Evolutionary conservation across 2,888 invertebrate species (phyloP), one percentile per base, ranked within the genome.

Genomic region (Bellardia bayeri): DNA sequence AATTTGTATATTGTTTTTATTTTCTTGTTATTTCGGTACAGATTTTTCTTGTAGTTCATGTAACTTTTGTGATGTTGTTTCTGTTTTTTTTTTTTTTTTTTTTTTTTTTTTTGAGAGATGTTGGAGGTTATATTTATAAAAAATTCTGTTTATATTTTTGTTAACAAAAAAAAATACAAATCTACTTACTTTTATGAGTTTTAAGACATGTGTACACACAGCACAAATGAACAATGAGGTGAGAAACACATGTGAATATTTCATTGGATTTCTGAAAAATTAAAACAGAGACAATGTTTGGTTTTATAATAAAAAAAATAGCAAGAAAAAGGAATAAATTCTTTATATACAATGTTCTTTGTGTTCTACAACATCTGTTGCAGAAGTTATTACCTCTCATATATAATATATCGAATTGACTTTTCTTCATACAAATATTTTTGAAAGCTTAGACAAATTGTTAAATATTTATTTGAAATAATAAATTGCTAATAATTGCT

Each of bases 1-100:
- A 81, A 74, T 81, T 81, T 81, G 40, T 64, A 63, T 72, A 63
- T 78, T 64, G 68, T 66, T 76, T 76, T 11, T 42, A 23, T 45
- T 64, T 40, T 33, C 23, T 45, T 63, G 51, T 42, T 80, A 23
- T 54, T 63, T 76, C 30, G 4, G 33, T 75, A 49, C 16, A 78
- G 23, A 71, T 30, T 51, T 58, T 71, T 13, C 42, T 74, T 63
- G 37, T 33, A 69, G 49, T 37, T 80, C 23, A 54, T 71, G 49
- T 63, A 63, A 63, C 49, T 40, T 61, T 69, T 75, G 1, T 56
- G 23, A 54, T 68, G 33, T 56, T 68, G n/a, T 66, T 68, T 54
- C n/a, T 66, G 40, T 54, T 68, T 56, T 72, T 2, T 49, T n/a
- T n/a, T n/a, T n/a, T 61, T 69, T 16, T 61, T 61, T 49, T 69